A percentile compares a stretch with the other conserved stretches of the same genome.
phyloP scores from a whole-genome alignment of 2,797 vertebrate genomes.

The Podarcis siculus region DNA sequence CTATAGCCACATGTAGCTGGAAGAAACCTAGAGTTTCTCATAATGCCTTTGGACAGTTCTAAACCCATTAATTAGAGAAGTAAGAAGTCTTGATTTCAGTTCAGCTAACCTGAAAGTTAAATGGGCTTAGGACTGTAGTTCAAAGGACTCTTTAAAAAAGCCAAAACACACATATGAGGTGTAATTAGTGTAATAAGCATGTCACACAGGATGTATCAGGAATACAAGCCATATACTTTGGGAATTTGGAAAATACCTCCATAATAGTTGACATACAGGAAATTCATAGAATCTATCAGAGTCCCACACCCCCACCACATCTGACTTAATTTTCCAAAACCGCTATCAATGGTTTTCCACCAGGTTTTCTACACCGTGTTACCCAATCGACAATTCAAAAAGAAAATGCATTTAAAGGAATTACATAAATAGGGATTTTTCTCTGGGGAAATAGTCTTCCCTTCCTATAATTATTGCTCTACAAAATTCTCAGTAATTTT shows the following conservation, averaged over 20 bases:
- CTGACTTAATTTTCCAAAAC: background rate
- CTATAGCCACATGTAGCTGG: rapidly evolving
- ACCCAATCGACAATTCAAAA: background rate
- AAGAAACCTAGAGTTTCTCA: background rate
- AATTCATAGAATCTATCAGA: background rate
- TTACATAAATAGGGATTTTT: background rate
- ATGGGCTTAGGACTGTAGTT: background rate
- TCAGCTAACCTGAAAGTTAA: background rate
- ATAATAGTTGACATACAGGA: background rate
- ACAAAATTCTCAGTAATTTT: background rate
- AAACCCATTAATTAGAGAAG: background rate
- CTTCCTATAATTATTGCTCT: background rate
- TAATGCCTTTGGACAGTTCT: background rate
- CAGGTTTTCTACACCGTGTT: background rate
- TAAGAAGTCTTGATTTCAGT: background rate
- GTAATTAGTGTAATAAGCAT: background rate
- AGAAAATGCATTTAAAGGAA: background rate
- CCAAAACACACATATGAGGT: background rate
- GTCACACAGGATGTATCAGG: background rate
- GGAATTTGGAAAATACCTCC: background rate
- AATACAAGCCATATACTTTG: background rate
- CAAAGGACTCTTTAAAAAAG: background rate
- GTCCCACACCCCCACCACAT: too few species aligned
- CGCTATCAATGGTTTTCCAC: background rate
- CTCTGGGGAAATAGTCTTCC: background rate